Evolutionary conservation across 2,888 invertebrate genomes (phyloP).

Genomic region (Apodemia hepburni): DNA sequence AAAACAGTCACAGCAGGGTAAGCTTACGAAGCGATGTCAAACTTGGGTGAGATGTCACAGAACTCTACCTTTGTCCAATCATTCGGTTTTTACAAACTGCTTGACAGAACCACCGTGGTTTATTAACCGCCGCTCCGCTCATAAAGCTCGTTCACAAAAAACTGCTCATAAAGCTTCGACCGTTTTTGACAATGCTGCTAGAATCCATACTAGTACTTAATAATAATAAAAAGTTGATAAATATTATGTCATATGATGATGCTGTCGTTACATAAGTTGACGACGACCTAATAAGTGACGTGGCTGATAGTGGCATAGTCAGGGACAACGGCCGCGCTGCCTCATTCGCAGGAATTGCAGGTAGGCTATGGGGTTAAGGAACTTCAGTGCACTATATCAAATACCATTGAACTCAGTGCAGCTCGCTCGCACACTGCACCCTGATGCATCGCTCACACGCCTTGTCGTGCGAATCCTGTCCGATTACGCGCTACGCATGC

Average conservation of each 20-base stretch:
- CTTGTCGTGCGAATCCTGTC: constrained; percentile 74
- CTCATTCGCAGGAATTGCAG: constrained; percentile 78
- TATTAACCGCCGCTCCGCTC: no score
- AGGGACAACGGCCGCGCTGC: constrained; percentile 78
- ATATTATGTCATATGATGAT: constrained; percentile 10
- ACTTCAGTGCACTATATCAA: constrained; percentile 79
- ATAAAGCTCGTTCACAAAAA: no score
- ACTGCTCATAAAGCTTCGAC: no score
- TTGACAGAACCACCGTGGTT: no score
- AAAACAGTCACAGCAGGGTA: no score
- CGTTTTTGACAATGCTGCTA: no score
- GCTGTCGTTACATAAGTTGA: constrained; percentile 22
- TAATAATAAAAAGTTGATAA: neutral
- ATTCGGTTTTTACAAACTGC: no score
- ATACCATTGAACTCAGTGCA: constrained; percentile 76
- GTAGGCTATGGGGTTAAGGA: constrained; percentile 81
- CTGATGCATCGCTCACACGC: constrained; percentile 60
- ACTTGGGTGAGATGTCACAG: no score
- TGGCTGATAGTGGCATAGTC: constrained; percentile 67
- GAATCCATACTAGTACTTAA: neutral
- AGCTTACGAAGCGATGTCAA: no score
- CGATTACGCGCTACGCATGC: constrained; percentile 74
- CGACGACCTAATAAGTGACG: constrained; percentile 74
- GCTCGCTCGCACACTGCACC: constrained; percentile 65
- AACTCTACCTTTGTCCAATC: no score